Base-by-base conservation (phyloP, 2,797 vertebrate species). In the Sebastes kiyomatsui region DNA sequence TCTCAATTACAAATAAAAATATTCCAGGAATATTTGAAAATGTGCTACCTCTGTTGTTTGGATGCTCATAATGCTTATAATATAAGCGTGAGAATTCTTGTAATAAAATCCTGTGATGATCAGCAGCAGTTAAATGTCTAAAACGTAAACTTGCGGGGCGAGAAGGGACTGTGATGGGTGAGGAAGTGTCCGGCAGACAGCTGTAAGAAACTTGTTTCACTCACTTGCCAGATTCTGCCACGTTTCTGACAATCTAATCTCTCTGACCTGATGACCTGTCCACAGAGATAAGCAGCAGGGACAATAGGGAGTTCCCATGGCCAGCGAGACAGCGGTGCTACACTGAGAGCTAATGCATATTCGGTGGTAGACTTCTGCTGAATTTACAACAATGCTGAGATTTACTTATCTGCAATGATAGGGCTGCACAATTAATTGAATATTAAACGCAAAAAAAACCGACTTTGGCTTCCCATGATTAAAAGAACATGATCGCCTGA, bases 201-300 rank as follows among this genome's bases (percentile, higher is more conserved):
- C 75, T 77, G 35, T 69, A 87, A 88, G 88, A 86, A 94, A 91
- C 89, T 87, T 74, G 87, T 90, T 93, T 90, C 54, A 74, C 83
- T 92, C 87, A 86, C 90, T 88, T 86, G 86, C 79, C 84, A 90
- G 86, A 90, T 90, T 92, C 91, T 88, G 81, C 83, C 83, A 62
- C 72, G 90, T 90, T 87, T 70, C 73, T 79, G 75, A 90, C 87
- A 87, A 89, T 93, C 91, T 94, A 90, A 95, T 95, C 94, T 92
- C 16, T 85, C 25, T 89, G 93, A 94, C 94, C 93, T 28, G 66
- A 55, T 91, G 93, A 95, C 94, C 91, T 59, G 71, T 78, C 81
- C 54, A 60, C 70, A 54, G 52, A 88, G 94, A 95, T 94, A 94
- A 92, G 83, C 71, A 30, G 22, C 84, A 75, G 73, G 65, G 67